Percentiles rank a stretch among this genome's conserved stretches.
phyloP scores from a whole-genome alignment of 2,888 invertebrate genomes.

The Acronicta alni region DNA sequence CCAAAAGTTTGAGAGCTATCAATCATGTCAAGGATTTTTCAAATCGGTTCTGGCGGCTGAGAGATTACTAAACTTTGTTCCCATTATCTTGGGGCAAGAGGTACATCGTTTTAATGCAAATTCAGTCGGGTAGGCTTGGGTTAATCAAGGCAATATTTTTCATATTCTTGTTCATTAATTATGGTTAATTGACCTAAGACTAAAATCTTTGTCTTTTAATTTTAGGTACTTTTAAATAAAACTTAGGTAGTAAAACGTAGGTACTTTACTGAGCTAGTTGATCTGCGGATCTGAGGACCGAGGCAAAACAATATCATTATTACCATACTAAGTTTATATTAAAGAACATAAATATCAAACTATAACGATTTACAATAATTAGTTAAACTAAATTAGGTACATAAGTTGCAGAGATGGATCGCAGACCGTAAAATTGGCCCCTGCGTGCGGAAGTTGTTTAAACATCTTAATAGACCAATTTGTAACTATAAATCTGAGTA shows the following conservation, averaged over 20 bases:
- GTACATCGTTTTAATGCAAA: slow-evolving; percentile 49
- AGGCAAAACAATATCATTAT: neutral
- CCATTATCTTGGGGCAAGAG: slow-evolving; percentile 46
- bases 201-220: too few species aligned
- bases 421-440: slow-evolving; percentile 52
- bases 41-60: slow-evolving; percentile 44
- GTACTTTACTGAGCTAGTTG: neutral
- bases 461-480: slow-evolving; percentile 58
- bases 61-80: slow-evolving; percentile 53
- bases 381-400: slow-evolving; percentile 1
- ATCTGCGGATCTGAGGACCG: neutral
- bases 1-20: slow-evolving; percentile 50
- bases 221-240: too few species aligned
- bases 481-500: slow-evolving; percentile 57
- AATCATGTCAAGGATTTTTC: slow-evolving; percentile 56
- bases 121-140: slow-evolving; percentile 12
- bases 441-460: slow-evolving; percentile 57
- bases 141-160: slow-evolving; percentile 16
- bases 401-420: slow-evolving; percentile 34
- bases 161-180: neutral
- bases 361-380: neutral
- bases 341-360: neutral
- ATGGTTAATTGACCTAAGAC: too few species aligned
- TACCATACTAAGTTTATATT: neutral
- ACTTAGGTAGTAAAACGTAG: too few species aligned